Percentiles rank a stretch among this genome's conserved stretches.
Evolutionary conservation across 1,140 invertebrate genomes (phyloP).

Genomic region (Luehdorfia chinensis): DNA sequence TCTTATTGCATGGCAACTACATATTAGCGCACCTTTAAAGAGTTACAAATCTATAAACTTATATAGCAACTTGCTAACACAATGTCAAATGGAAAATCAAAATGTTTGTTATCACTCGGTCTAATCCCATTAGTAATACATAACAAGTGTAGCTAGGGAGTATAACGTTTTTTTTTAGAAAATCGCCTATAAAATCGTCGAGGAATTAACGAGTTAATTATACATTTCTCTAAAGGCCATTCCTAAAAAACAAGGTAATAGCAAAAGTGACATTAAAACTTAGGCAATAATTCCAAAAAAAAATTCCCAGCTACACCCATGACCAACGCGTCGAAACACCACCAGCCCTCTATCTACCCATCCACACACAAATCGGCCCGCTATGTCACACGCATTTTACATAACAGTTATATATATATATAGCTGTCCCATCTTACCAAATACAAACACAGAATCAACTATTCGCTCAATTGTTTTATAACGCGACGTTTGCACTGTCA

Average conservation of each 20-base stretch:
- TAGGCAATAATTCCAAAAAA: too few relatives aligned
- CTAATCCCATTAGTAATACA: not conserved
- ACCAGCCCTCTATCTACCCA: not conserved
- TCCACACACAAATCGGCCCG: slow-evolving; percentile 31
- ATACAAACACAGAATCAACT: slow-evolving; percentile 63
- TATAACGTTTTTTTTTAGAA: too few relatives aligned
- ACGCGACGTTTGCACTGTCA: slow-evolving; percentile 51
- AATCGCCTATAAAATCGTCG: not conserved
- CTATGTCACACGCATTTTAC: slow-evolving; percentile 43
- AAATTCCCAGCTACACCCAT: slow-evolving; percentile 8
- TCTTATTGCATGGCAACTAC: not conserved
- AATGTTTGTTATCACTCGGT: too few relatives aligned
- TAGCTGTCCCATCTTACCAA: slow-evolving; percentile 61
- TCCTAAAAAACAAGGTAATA: slow-evolving; percentile 5
- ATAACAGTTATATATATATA: slow-evolving; percentile 54
- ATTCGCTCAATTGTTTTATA: slow-evolving; percentile 37
- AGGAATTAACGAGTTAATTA: not conserved
- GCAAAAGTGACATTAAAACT: too few relatives aligned
- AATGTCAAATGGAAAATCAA: not conserved
- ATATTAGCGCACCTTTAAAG: not conserved
- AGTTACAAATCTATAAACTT: slow-evolving; percentile 1
- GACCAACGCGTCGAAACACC: not conserved
- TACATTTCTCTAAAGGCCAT: not conserved
- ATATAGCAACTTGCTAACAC: slow-evolving; percentile 5
- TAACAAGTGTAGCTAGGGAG: too few relatives aligned